Evolutionary conservation across 2,888 invertebrate genomes (phyloP).

Genomic region (Noctua janthe): DNA sequence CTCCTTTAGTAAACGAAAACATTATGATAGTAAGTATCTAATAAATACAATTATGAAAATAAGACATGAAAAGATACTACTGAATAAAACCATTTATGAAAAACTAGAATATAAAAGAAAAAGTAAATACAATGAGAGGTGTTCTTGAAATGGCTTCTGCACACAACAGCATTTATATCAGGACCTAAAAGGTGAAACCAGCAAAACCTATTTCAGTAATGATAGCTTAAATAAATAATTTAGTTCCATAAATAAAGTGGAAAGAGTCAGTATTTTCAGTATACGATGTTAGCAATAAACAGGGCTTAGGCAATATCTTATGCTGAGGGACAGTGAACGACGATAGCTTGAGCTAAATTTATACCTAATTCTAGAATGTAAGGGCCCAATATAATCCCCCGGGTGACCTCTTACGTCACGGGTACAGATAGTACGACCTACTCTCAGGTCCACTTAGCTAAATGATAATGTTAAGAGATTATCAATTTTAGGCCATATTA

Average conservation of each 20-base stretch:
- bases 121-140: background rate
- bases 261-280: constrained; percentile 23
- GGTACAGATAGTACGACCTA: constrained; percentile 13
- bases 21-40: constrained; percentile 17
- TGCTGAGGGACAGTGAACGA: constrained; percentile 35
- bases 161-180: background rate
- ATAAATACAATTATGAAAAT: background rate
- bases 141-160: background rate
- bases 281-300: constrained; percentile 34
- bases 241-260: constrained; percentile 24
- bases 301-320: constrained; percentile 38
- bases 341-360: constrained; percentile 41
- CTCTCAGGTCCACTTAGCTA: constrained; percentile 41
- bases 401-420: constrained; percentile 28
- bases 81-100: background rate
- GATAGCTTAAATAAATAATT: constrained; percentile 18
- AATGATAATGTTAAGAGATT: constrained; percentile 48
- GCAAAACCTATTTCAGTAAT: constrained; percentile 10
- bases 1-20: constrained; percentile 23
- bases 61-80: background rate
- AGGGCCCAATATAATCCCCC: constrained; percentile 43
- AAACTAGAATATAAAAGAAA: background rate
- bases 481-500: constrained; percentile 50
- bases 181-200: background rate
- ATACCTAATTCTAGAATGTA: constrained; percentile 49